phyloP scores from a whole-genome alignment of 2,797 vertebrate genomes.

The Liasis olivaceus region DNA sequence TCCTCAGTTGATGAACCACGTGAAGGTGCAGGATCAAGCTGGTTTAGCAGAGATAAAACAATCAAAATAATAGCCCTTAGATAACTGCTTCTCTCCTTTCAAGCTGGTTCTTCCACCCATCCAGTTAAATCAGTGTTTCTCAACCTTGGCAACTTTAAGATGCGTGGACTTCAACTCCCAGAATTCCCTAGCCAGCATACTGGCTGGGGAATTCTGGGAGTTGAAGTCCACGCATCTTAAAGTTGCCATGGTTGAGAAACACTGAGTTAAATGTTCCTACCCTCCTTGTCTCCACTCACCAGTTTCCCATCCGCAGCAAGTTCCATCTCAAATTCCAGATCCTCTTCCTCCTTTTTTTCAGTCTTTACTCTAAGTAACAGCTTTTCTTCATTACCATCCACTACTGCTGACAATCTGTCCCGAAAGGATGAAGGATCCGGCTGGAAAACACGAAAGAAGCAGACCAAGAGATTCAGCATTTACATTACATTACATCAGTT shows the following conservation, averaged over 20 bases:
- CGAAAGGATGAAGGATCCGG: not conserved
- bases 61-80: not conserved
- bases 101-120: constrained; percentile 9
- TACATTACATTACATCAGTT: not conserved
- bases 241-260: too few relatives aligned
- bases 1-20: not conserved
- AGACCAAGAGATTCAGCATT: not conserved
- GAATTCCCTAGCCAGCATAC: too few relatives aligned
- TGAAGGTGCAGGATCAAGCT: not conserved
- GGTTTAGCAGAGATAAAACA: not conserved
- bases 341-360: not conserved
- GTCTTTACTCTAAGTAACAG: constrained; percentile 28
- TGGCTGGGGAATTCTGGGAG: too few relatives aligned
- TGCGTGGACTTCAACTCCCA: too few relatives aligned
- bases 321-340: constrained; percentile 2
- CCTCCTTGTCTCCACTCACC: constrained; percentile 53
- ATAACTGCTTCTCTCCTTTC: too few relatives aligned
- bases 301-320: not conserved
- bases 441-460: not conserved
- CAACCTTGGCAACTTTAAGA: too few relatives aligned
- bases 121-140: not conserved
- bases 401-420: not conserved
- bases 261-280: constrained; percentile 27
- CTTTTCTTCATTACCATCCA: not conserved
- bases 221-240: too few relatives aligned